Conservation (phyloP, 2,888 invertebrate genomes). For the Carterocephalus palaemon region DNA sequence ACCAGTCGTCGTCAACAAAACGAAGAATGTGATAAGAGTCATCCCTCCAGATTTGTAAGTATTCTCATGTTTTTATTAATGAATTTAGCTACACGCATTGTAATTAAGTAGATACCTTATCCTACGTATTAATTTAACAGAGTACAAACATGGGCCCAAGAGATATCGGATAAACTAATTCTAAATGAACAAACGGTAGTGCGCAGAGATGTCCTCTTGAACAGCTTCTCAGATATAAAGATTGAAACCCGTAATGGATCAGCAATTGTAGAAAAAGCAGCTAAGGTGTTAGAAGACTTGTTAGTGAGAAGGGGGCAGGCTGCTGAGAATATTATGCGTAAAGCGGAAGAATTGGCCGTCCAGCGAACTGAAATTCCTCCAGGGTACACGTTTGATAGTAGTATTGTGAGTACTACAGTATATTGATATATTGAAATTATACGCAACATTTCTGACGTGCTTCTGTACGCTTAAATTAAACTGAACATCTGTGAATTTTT, state of each 20-base stretch:
- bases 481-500: too few relatives aligned
- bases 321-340: constrained; percentile 59
- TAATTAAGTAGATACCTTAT: too few relatives aligned
- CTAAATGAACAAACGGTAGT: constrained; percentile 55
- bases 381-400: constrained; percentile 52
- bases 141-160: constrained; percentile 58
- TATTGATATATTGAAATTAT: neutral
- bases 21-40: constrained; percentile 40
- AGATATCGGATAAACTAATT: constrained; percentile 50
- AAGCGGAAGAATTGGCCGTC: constrained; percentile 56
- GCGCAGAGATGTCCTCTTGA: constrained; percentile 47
- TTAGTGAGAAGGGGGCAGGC: constrained; percentile 49
- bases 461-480: too few relatives aligned
- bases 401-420: constrained; percentile 50
- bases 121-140: constrained; percentile 39
- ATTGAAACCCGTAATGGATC: constrained; percentile 55
- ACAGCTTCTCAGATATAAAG: constrained; percentile 53
- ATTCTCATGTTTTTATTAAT: too few relatives aligned
- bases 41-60: constrained; percentile 56
- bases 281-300: constrained; percentile 49
- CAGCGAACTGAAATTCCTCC: constrained; percentile 36
- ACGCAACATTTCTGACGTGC: too few relatives aligned
- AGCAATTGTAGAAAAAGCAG: constrained; percentile 57
- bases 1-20: constrained; percentile 27
- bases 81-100: too few relatives aligned